Base-by-base conservation (phyloP, 2,888 invertebrate genomes). In the Panopea generosa region DNA sequence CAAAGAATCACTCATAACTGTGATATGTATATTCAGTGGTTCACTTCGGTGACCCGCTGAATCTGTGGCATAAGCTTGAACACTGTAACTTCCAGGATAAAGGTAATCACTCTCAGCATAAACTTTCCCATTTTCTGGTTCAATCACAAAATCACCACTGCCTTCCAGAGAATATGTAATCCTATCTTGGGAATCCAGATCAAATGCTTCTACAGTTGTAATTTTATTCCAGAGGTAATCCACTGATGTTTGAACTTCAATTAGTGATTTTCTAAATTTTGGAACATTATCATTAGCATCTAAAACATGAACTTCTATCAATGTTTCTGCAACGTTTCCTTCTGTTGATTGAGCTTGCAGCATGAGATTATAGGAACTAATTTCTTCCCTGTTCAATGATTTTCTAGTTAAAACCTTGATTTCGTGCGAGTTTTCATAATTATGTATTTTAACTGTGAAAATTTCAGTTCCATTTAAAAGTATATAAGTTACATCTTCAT, bases 271-370 rank as follows among this genome's bases (percentile, higher is more conserved):
- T 24, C 98, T 97, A 94, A 99, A 99, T 87, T 97, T 97, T 7
- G 99, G 99, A 60, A 98, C 97, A 94, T 98, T 98, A 94, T 99
- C 98, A 94, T 99, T 99, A 86, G 98, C 97, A 93, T 99, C 98
- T 89, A 98, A 97, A 29, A 85, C 57, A 75, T 81, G 65, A 29
- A 85, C 66, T 20, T 80, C 75, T 55, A 85, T 45, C 18, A 63
- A 45, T 18, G 83, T 63, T 29, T 57, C 47, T 59, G 77, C 71
- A 22, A 40, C 57, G 20, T 63, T 38, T 24, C 77, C 77, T 33
- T 70, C 59, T 26, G 47, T 56, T 49, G 74, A 66, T 55, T 63
- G 62, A 20, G 83, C 87, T 55, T 77, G 68, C 60, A 98, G 94
- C 0, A 96, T 95, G 60, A 98, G 93, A 75, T 95, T 94, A 90